Conservation (phyloP, 2,113 vertebrate genomes). For the Falcunculus frontatus region DNA sequence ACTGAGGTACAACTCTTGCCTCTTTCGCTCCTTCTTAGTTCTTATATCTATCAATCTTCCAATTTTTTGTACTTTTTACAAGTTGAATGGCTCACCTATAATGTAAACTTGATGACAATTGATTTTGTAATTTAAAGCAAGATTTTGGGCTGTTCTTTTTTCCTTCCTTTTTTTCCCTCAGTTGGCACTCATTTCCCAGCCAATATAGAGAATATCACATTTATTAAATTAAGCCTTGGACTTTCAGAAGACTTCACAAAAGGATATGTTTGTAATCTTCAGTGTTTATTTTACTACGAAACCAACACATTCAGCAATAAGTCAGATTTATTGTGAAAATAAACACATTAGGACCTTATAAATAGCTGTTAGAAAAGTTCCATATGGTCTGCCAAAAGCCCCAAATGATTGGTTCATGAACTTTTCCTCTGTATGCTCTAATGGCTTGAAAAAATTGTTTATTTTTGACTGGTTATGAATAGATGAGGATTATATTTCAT, state of each 20-base stretch:
- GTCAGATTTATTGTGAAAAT: conserved; percentile 70
- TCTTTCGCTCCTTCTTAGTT: not conserved
- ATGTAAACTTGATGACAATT: not conserved
- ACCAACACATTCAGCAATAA: conserved; percentile 68
- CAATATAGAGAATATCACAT: conserved; percentile 27
- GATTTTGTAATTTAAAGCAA: conserved; percentile 4
- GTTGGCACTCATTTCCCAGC: not conserved
- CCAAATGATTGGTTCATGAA: conserved; percentile 68
- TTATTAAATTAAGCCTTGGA: conserved; percentile 54
- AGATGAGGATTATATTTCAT: conserved; percentile 62
- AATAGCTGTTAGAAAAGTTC: conserved; percentile 67
- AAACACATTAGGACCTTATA: conserved; percentile 66
- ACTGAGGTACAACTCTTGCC: not conserved
- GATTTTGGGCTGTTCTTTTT: not conserved
- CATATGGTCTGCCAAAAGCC: conserved; percentile 64
- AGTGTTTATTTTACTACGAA: conserved; percentile 69
- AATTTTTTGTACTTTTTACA: not conserved
- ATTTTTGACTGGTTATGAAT: conserved; percentile 58
- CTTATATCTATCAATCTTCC: not conserved
- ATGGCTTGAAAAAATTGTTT: conserved; percentile 46
- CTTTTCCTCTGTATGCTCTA: conserved; percentile 53
- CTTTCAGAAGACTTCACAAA: conserved; percentile 46
- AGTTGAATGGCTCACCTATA: not conserved
- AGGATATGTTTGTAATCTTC: conserved; percentile 64
- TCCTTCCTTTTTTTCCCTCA: not conserved